Conservation (phyloP, 35 echinoderm and acorn worm genomes). For the Acanthaster planci region DNA sequence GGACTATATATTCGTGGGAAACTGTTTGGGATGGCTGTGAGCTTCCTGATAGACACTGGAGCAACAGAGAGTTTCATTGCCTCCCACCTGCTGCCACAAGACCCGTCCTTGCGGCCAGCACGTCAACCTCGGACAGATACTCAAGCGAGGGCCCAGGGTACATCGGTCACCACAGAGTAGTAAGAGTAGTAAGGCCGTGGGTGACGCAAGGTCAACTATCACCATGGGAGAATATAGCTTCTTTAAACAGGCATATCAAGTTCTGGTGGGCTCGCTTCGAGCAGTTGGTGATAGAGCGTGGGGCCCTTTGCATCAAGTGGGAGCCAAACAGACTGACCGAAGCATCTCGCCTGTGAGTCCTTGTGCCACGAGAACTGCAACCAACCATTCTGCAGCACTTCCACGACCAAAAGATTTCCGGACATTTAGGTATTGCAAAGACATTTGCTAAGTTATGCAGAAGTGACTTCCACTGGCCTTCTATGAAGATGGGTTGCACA, state of each 20-base stretch:
- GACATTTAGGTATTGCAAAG: slow-evolving; percentile 1
- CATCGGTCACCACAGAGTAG: neutral
- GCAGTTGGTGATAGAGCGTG: neutral
- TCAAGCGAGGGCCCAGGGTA: neutral
- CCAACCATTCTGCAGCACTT: neutral
- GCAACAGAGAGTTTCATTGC: neutral
- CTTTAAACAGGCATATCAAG: neutral
- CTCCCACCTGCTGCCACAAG: neutral
- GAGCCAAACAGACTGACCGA: neutral
- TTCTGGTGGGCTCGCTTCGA: slow-evolving; percentile 17
- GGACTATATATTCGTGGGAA: neutral
- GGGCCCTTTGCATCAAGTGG: neutral
- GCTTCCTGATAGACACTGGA: neutral
- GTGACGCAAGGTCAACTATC: neutral
- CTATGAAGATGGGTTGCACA: neutral
- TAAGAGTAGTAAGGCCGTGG: neutral
- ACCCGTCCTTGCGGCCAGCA: neutral
- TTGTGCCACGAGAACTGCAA: neutral
- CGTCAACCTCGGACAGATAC: neutral
- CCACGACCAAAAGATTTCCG: neutral
- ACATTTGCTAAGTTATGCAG: slow-evolving; percentile 1
- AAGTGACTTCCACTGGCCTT: neutral
- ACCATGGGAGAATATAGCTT: slow-evolving; percentile 25
- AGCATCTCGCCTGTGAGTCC: neutral
- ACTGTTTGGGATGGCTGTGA: neutral